A percentile compares a stretch with the other conserved stretches of the same genome.
phyloP scores from a whole-genome alignment of 2,888 invertebrate species.

The Magallana nippona region DNA sequence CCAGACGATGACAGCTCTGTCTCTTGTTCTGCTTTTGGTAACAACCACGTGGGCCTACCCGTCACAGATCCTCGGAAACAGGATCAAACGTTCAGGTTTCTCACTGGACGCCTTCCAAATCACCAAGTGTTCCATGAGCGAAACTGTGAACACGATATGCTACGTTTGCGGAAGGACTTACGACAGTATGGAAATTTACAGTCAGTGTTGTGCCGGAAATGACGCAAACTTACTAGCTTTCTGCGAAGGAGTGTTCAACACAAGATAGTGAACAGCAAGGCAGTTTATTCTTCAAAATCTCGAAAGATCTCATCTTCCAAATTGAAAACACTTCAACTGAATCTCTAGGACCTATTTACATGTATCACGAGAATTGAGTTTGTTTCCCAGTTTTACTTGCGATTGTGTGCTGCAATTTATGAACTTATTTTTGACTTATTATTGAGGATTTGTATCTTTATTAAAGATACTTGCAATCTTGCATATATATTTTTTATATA shows the following conservation, averaged over 20 bases:
- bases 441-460: not conserved
- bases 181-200: conserved; percentile 45
- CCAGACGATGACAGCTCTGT: not conserved
- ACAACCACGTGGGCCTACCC: not conserved
- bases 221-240: conserved; percentile 33
- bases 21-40: not conserved
- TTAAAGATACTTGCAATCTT: not conserved
- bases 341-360: not conserved
- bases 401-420: not conserved
- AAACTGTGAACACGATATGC: conserved; percentile 41
- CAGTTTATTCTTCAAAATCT: not conserved
- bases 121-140: conserved; percentile 38
- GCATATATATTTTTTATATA: conserved; percentile 6
- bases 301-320: conserved; percentile 1
- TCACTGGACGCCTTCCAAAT: not conserved
- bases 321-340: not conserved
- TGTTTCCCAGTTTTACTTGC: no score
- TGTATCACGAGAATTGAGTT: not conserved
- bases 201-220: conserved; percentile 44
- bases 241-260: conserved; percentile 40
- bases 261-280: conserved; percentile 30
- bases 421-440: not conserved
- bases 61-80: not conserved
- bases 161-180: conserved; percentile 49
- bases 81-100: not conserved